Conservation (phyloP, 2,797 vertebrate species). For the Cuculus canorus region DNA sequence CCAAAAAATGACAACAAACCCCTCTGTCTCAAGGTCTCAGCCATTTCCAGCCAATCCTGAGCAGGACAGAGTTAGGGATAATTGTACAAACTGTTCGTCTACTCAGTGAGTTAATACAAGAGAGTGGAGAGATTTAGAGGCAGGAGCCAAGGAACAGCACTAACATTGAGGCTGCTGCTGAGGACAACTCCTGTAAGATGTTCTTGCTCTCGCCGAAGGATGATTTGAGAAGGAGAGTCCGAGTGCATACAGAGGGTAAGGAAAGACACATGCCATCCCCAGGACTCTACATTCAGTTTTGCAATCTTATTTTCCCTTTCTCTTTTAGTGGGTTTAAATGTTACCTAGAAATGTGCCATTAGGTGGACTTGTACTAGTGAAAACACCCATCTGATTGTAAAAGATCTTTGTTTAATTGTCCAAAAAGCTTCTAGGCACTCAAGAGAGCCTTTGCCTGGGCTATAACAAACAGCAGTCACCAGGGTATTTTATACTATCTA, state of each 20-base stretch:
- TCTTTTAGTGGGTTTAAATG: background rate
- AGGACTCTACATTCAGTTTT: background rate
- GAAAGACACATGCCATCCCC: background rate
- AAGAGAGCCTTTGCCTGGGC: background rate
- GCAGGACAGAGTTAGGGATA: background rate
- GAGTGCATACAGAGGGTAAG: background rate
- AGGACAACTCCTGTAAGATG: background rate
- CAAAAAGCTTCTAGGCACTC: background rate
- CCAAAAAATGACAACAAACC: background rate
- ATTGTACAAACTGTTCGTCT: background rate
- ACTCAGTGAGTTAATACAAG: background rate
- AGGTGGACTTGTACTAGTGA: background rate
- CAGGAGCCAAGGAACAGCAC: background rate
- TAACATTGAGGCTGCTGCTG: background rate
- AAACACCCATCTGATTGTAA: background rate
- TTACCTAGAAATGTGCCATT: background rate
- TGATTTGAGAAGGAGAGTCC: background rate
- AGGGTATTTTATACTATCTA: background rate
- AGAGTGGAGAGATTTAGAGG: background rate
- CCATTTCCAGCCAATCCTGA: background rate
- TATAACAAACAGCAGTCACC: constrained; percentile 10
- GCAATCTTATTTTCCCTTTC: background rate
- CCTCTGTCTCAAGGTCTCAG: background rate
- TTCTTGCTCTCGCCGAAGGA: background rate
- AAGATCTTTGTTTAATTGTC: background rate